These are phyloP conservation scores for Ptilorrhoa leucosticta DNA, from an alignment of 2,113 vertebrate genomes.

Conservation along the genomic window DNA sequence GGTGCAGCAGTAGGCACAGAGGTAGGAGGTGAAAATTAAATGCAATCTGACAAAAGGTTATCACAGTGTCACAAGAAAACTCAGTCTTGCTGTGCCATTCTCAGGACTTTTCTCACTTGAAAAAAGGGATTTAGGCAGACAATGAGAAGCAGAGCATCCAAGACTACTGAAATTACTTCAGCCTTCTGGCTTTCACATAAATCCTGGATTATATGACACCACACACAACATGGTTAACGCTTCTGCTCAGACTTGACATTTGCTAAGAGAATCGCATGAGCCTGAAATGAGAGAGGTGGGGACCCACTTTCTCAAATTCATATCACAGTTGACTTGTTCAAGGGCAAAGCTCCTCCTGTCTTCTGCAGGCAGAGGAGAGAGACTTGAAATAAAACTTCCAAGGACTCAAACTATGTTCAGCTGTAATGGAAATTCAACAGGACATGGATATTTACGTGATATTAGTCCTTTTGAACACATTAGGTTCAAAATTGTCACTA, in stretches of 20 bases:
- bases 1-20: background rate
- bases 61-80: background rate
- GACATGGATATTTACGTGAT: background rate
- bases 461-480: background rate
- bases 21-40: background rate
- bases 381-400: background rate
- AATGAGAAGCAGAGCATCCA: background rate
- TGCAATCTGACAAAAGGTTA: background rate
- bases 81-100: background rate
- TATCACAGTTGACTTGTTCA: background rate
- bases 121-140: background rate
- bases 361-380: background rate
- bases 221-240: background rate
- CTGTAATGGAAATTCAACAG: background rate
- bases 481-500: background rate
- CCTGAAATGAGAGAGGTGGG: background rate
- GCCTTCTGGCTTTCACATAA: background rate
- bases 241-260: background rate
- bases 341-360: background rate
- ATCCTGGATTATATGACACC: background rate
- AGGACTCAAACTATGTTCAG: background rate
- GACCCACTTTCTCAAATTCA: background rate
- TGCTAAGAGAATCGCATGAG: background rate
- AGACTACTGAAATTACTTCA: background rate
- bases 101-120: background rate